Evolutionary conservation across 2,113 vertebrate species (phyloP), one percentile per base, ranked within the genome.

Genomic region (Oryzias woworae): DNA sequence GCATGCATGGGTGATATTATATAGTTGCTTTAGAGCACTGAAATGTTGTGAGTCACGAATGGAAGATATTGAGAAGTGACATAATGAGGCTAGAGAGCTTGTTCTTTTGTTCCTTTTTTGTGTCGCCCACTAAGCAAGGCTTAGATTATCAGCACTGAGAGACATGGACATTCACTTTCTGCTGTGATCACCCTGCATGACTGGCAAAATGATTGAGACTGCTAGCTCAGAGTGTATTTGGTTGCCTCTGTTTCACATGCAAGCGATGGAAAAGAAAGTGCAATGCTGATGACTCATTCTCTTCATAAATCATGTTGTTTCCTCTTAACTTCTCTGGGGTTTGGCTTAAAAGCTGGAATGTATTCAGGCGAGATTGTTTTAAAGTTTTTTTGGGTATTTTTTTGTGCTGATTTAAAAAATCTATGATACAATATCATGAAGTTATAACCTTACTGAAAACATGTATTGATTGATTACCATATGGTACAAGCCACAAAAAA

Each of bases 71-170:
- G 44, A 68, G 70, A 81, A 78, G 79, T 83, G 77, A 85, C 85
- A 84, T 75, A 85, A 89, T 84, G 85, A 68, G 85, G 85, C 73
- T 83, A 53, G 64, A 44, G 73, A 66, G 77, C 56, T 55, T 76
- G 71, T 78, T 49, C 31, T 53, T 73, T 49, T 69, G 53, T 82
- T 62, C 56, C 36, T 36, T 36, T 36, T 36, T 36, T 51, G 79
- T 47, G 63, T 76, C 62, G 63, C 67, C 54, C 43, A 16, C 63
- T 55, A 55, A 57, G 36, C n/a, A 7, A 46, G 42, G 48, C 66
- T 78, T 57, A 79, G 66, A 70, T 67, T 75, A 41, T 72, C 7
- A 10, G 54, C 14, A 55, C 66, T 2, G 4, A 71, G 59, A 63
- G 26, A 13, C 75, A 59, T 49, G 75, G 31, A 53, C 8, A 1